These are phyloP conservation scores for Atta cephalotes DNA, from an alignment of 1,140 invertebrate genomes.

Conservation along the genomic window DNA sequence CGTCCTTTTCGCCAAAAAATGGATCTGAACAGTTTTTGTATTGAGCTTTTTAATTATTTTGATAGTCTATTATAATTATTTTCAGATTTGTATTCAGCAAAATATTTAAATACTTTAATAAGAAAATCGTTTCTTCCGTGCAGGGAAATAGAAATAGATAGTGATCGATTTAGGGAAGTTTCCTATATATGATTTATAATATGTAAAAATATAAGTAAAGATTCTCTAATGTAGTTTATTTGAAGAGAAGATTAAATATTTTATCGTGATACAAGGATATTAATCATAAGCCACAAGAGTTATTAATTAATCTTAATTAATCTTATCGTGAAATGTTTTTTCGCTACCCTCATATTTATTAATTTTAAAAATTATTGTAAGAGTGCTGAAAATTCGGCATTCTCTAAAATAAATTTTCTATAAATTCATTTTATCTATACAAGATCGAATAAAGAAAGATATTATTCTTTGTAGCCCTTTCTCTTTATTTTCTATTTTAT, in stretches of 20 bases:
- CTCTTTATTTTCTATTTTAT: neutral
- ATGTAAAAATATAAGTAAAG: neutral
- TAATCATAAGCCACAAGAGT: neutral
- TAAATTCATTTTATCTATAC: neutral
- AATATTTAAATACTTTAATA: too few relatives aligned
- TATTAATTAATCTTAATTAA: neutral
- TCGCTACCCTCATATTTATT: neutral
- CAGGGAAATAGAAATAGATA: neutral
- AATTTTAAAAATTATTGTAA: constrained; percentile 1
- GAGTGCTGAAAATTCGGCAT: neutral
- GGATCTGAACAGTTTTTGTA: too few relatives aligned
- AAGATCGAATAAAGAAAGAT: neutral
- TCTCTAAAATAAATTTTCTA: neutral
- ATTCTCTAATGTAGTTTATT: neutral
- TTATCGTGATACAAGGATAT: neutral
- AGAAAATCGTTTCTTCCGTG: too few relatives aligned
- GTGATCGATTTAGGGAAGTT: neutral
- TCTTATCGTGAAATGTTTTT: neutral
- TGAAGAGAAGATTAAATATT: neutral
- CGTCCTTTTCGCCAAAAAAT: too few relatives aligned
- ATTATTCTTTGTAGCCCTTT: neutral
- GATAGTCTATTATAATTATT: too few relatives aligned
- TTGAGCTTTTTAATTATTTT: too few relatives aligned
- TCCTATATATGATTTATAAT: neutral
- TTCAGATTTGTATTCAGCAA: too few relatives aligned